These are phyloP conservation scores for Callosobruchus maculatus DNA, from an alignment of 2,888 invertebrate species.

Conservation along the genomic window DNA sequence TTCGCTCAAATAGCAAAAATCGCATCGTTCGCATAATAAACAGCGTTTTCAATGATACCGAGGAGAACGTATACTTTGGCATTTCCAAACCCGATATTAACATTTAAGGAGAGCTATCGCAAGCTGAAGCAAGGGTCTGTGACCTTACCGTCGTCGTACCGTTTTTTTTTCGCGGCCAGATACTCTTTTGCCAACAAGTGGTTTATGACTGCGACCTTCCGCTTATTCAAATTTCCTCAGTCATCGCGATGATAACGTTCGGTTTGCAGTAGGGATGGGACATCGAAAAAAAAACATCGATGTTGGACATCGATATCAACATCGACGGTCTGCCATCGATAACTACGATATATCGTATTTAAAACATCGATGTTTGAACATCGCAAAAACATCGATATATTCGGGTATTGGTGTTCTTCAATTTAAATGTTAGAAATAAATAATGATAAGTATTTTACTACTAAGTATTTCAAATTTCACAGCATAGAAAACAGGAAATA, in stretches of 20 bases:
- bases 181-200: neutral
- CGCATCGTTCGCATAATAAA: neutral
- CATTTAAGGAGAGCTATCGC: neutral
- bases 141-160: neutral
- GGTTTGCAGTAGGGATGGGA: no score
- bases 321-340: no score
- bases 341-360: no score
- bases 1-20: neutral
- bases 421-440: no score
- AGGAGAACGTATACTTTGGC: neutral
- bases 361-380: no score
- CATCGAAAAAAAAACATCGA: no score
- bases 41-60: neutral
- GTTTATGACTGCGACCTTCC: neutral
- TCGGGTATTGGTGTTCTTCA: no score
- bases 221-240: neutral
- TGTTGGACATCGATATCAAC: no score
- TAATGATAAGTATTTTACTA: no score
- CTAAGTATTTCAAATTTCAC: no score
- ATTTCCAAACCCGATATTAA: neutral
- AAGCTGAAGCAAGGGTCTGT: neutral
- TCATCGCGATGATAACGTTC: neutral
- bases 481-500: no score
- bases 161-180: neutral
- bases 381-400: no score